phyloP scores from a whole-genome alignment of 2,113 vertebrate species.

The Numenius arquata region DNA sequence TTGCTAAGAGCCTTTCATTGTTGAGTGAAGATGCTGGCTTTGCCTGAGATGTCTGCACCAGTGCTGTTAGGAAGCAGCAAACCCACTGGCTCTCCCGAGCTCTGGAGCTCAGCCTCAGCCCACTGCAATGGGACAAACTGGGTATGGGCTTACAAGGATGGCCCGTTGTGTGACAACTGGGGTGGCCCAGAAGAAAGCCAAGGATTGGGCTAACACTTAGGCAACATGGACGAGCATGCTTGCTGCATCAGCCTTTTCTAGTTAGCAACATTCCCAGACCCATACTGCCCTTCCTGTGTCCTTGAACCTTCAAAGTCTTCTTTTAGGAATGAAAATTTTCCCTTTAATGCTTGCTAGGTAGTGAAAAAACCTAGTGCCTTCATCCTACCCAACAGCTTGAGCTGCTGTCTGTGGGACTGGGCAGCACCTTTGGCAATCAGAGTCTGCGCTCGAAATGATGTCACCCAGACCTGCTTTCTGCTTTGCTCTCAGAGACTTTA shows the following conservation, averaged over 20 bases:
- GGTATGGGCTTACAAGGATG: neutral
- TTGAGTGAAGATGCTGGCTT: neutral
- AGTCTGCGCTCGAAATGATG: neutral
- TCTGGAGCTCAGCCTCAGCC: neutral
- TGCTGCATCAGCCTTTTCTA: neutral
- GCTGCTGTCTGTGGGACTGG: neutral
- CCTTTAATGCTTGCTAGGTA: neutral
- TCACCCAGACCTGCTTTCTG: neutral
- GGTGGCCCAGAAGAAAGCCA: neutral
- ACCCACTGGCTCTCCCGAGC: neutral
- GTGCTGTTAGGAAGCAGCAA: neutral
- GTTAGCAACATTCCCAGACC: neutral
- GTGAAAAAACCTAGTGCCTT: neutral
- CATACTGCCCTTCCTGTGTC: neutral
- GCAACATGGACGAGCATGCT: neutral
- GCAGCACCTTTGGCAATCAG: neutral
- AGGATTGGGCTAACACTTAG: neutral
- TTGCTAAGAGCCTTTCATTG: neutral
- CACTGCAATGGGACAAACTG: neutral
- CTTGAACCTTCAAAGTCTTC: neutral
- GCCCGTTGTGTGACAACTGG: fast-evolving
- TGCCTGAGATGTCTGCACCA: neutral
- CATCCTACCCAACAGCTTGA: neutral
- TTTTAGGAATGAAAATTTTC: neutral
- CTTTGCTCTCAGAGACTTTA: neutral